Conservation (phyloP, 1,140 invertebrate species). For the Drosophila truncata region DNA sequence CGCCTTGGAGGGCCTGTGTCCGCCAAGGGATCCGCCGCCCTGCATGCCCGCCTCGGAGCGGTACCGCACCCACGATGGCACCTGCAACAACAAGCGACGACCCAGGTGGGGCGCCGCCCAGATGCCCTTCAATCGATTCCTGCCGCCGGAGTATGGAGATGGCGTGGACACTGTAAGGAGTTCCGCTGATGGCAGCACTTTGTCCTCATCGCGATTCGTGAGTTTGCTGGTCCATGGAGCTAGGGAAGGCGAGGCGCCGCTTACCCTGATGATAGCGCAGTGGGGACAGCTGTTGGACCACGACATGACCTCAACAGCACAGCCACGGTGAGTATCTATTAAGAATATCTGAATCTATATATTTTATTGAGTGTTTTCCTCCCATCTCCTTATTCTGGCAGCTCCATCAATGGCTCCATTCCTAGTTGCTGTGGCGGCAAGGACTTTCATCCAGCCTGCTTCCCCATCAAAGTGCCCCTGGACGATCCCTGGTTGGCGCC, state of each 20-base stretch:
- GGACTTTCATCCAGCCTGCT: conserved; percentile 92
- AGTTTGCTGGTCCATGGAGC: conserved; percentile 89
- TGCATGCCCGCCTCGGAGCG: conserved; percentile 85
- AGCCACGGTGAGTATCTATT: conserved; percentile 83
- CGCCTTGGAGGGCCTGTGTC: conserved; percentile 78
- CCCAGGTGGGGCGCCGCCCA: conserved; percentile 93
- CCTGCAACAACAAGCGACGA: conserved; percentile 92
- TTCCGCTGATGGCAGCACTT: conserved; percentile 86
- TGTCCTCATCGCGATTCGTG: conserved; percentile 89
- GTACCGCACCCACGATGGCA: conserved; percentile 93
- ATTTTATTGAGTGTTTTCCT: background rate
- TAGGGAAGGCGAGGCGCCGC: conserved; percentile 87
- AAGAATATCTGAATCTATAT: background rate
- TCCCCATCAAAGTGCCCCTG: conserved; percentile 91
- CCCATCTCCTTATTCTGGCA: conserved; percentile 34
- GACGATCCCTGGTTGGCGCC: conserved; percentile 91
- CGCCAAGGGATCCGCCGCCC: conserved; percentile 75
- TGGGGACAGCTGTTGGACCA: conserved; percentile 95
- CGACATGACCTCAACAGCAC: conserved; percentile 90
- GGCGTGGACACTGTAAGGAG: conserved; percentile 88
- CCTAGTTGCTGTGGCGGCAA: conserved; percentile 91
- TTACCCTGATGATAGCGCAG: conserved; percentile 92
- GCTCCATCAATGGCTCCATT: conserved; percentile 92
- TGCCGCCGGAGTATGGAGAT: conserved; percentile 93
- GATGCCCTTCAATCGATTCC: conserved; percentile 92